Conservation (phyloP, 2,113 vertebrate species). For the Hylia prasina region DNA sequence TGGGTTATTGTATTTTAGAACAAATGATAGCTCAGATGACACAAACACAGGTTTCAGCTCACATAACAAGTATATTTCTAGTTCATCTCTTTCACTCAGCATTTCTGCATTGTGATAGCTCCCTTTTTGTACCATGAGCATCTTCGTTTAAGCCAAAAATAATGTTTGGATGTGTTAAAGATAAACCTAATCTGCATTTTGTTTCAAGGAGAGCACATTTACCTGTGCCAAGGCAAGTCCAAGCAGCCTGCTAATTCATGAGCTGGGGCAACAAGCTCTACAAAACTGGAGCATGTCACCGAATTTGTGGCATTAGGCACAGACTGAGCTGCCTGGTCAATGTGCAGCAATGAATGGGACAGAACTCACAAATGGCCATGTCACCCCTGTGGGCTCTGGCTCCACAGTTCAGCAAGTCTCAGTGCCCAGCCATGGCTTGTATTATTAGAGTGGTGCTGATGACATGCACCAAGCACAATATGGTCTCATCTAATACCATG, state of each 20-base stretch:
- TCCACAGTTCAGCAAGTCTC: not conserved
- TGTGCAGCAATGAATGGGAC: fast-evolving
- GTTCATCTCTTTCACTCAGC: not conserved
- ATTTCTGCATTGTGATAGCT: not conserved
- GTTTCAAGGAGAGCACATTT: not conserved
- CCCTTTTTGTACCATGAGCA: not conserved
- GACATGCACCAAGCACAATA: not conserved
- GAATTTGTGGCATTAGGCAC: not conserved
- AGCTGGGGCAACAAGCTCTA: not conserved
- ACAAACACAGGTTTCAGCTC: not conserved
- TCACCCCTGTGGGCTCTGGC: not conserved
- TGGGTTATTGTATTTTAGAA: not conserved
- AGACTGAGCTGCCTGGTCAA: not conserved
- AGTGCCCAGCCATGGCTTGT: not conserved
- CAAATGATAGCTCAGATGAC: not conserved
- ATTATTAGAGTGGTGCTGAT: not conserved
- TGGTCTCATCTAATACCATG: not conserved
- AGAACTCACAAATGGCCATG: fast-evolving
- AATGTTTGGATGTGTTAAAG: not conserved
- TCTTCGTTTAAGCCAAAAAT: not conserved
- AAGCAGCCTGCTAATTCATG: not conserved
- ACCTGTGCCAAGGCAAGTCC: not conserved
- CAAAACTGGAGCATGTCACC: not conserved
- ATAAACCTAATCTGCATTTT: not conserved
- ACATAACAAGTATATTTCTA: not conserved